These are phyloP conservation scores for Gorsachius goisagi DNA, from an alignment of 2,113 vertebrate species.

Conservation along the genomic window DNA sequence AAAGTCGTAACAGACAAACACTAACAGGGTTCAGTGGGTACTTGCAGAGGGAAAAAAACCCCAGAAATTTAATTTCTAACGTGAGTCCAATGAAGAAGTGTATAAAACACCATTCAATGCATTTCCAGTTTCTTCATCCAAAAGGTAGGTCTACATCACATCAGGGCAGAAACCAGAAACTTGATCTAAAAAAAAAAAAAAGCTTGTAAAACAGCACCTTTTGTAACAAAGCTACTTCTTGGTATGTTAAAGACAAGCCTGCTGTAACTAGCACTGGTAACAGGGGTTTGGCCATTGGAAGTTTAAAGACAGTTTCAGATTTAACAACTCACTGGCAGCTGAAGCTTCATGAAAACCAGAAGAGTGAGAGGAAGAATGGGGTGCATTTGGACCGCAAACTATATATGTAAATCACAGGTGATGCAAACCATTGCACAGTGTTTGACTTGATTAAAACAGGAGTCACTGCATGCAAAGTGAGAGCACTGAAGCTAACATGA, in stretches of 20 bases:
- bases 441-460: not conserved
- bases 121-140: not conserved
- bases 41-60: not conserved
- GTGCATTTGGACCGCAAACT: too few species aligned
- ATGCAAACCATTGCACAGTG: not conserved
- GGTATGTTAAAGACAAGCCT: not conserved
- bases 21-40: not conserved
- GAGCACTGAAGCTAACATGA: not conserved
- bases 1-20: not conserved
- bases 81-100: not conserved
- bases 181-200: not conserved
- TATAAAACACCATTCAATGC: not conserved
- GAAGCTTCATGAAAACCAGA: not conserved
- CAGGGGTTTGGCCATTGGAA: not conserved
- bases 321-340: not conserved
- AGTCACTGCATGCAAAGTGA: accelerated
- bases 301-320: not conserved
- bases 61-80: not conserved
- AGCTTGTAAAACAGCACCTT: not conserved
- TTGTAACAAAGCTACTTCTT: not conserved
- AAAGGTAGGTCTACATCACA: not conserved
- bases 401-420: not conserved
- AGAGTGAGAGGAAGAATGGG: not conserved
- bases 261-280: not conserved
- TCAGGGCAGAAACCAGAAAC: not conserved